A percentile compares a stretch with the other conserved stretches of the same genome.
These are phyloP conservation scores for Ceratina japonica DNA, from an alignment of 1,140 invertebrate genomes.

Conservation along the genomic window DNA sequence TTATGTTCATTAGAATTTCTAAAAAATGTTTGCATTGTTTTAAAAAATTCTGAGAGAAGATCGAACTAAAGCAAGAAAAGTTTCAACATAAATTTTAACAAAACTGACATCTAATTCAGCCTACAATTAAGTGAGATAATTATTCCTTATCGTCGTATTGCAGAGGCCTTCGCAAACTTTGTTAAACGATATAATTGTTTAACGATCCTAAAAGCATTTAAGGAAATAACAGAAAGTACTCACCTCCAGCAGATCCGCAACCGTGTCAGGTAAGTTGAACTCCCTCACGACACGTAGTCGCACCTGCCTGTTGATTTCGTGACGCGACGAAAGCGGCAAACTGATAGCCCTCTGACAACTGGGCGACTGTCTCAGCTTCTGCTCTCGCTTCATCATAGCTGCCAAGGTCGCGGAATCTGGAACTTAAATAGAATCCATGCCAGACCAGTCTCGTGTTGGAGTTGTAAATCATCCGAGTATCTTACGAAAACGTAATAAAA, in stretches of 20 bases:
- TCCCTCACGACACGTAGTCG: slow-evolving; percentile 94
- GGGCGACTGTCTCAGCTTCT: slow-evolving; percentile 90
- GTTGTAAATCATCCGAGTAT: neutral
- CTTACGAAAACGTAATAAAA: neutral
- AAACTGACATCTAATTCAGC: too few species aligned
- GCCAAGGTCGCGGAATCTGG: slow-evolving; percentile 87
- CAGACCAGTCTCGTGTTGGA: neutral
- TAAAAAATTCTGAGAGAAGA: neutral
- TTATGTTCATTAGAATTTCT: neutral
- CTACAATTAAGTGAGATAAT: too few species aligned
- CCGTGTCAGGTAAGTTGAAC: slow-evolving; percentile 95
- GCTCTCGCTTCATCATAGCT: slow-evolving; percentile 92
- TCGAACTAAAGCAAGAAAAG: neutral
- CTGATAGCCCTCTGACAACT: slow-evolving; percentile 88
- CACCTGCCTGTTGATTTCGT: slow-evolving; percentile 89
- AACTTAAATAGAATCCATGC: slow-evolving; percentile 75
- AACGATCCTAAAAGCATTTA: neutral
- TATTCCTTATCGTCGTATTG: too few species aligned
- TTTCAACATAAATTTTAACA: neutral
- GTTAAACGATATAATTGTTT: neutral
- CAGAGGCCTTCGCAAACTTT: too few species aligned
- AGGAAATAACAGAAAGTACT: slow-evolving; percentile 53
- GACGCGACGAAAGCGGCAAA: slow-evolving; percentile 87
- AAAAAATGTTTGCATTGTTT: neutral
- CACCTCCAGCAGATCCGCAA: slow-evolving; percentile 90